Evolutionary conservation across 2,113 vertebrate species (phyloP), one percentile per base, ranked within the genome.

Genomic region (Hippocampus mohnikei): DNA sequence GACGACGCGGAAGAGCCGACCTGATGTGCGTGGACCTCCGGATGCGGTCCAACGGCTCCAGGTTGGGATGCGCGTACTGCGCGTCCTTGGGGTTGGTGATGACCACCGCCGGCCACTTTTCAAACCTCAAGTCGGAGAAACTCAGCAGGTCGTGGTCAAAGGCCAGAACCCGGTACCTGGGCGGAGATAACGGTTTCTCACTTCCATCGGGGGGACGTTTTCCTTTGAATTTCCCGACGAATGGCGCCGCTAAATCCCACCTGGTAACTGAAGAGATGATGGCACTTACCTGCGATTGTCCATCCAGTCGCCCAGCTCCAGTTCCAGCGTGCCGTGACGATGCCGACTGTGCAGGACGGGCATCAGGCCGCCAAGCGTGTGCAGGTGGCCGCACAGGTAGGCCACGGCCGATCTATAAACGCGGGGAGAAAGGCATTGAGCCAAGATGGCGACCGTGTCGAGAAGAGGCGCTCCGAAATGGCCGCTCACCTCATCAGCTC

Each of bases 271-370:
- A 21, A 21, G 42, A 16, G 21, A 65, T 4, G 21, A 10, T 5
- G 6, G 1, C 63, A 11, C 20, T 21, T 80, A 98, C 97, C 90
- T 96, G 82, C 97, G 94, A 5, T 94, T 97, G 67, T 93, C 88
- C 94, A 94, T 99, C 97, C 97, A 99, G 88, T 99, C 97, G 55
- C 94, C 97, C 67, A 99, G 2, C 87, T 99, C 97, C 33, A 99
- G 92, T 87, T 99, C 97, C 87, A 99, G 88, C 52, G 96, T 95
- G 59, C 97, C 97, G 0, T 92, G 85, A 33, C 60, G 84, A 75
- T 98, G 95, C 25, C 94, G 92, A 82, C 94, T 95, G 80, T 99
- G 95, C 63, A 99, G 90, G 66, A 92, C 89, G 40, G 97, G 97
- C 94, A 96, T 94, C 69, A 97, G 79, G 68, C 96, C 97, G 52